phyloP scores from a whole-genome alignment of 2,888 invertebrate species.

The Meiosimyza decipiens region DNA sequence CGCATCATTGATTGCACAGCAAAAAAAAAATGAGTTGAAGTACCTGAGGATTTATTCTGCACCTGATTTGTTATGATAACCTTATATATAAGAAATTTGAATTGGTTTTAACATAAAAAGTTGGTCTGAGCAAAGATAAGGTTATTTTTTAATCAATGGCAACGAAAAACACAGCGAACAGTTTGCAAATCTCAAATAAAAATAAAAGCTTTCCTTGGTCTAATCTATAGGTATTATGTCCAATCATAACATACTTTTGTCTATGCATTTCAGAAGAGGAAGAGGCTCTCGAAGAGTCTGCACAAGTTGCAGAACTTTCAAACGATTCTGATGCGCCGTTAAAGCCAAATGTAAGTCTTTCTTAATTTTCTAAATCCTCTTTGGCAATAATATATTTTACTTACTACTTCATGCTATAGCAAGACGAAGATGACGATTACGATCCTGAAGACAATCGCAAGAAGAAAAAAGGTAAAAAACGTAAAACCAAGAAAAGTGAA shows the following conservation, averaged over 20 bases:
- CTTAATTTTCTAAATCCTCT: background rate
- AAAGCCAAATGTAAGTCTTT: conserved; percentile 62
- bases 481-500: conserved; percentile 91
- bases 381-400: background rate
- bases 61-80: no score
- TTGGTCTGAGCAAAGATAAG: no score
- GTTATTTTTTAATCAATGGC: no score
- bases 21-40: background rate
- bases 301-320: conserved; percentile 62
- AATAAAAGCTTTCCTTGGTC: no score
- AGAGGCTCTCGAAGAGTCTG: conserved; percentile 61
- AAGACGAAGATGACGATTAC: conserved; percentile 81
- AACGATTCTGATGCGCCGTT: conserved; percentile 66
- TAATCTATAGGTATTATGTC: background rate
- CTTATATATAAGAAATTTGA: no score
- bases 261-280: conserved; percentile 59
- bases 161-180: no score
- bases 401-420: conserved; percentile 29
- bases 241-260: conserved; percentile 1
- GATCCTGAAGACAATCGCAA: conserved; percentile 87
- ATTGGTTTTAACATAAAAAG: no score
- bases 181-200: no score
- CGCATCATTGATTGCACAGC: no score
- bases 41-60: no score
- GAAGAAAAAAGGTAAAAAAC: conserved; percentile 94